A percentile compares a stretch with the other conserved stretches of the same genome.
Evolutionary conservation across 1,140 invertebrate species (phyloP).

Genomic region (Euura saliciscinereae): DNA sequence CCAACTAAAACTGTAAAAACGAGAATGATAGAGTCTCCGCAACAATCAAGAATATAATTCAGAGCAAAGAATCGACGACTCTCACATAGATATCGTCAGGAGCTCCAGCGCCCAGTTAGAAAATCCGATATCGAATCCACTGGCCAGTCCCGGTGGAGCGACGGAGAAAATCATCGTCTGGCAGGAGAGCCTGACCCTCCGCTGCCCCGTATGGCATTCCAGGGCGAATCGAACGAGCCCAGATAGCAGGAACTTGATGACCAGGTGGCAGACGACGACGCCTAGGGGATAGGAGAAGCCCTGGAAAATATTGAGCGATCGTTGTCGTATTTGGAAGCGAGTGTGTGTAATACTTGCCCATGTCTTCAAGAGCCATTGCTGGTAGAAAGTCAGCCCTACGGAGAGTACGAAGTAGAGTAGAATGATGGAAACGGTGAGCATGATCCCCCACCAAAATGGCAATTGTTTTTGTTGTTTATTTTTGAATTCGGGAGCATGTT

Average conservation of each 20-base stretch:
- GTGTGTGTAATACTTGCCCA: slow-evolving; percentile 62
- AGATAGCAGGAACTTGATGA: slow-evolving; percentile 83
- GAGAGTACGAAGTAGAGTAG: slow-evolving; percentile 87
- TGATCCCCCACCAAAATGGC: slow-evolving; percentile 45
- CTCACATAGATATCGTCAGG: slow-evolving; percentile 90
- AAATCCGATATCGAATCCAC: slow-evolving; percentile 95
- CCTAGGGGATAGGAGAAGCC: slow-evolving; percentile 81
- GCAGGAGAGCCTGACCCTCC: slow-evolving; percentile 72
- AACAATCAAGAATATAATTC: not conserved
- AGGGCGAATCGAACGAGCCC: slow-evolving; percentile 68
- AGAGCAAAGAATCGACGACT: slow-evolving; percentile 31
- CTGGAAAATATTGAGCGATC: slow-evolving; percentile 60
- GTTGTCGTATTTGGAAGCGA: slow-evolving; percentile 16
- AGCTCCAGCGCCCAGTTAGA: slow-evolving; percentile 96
- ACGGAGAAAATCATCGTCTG: slow-evolving; percentile 68
- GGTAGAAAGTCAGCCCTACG: slow-evolving; percentile 96
- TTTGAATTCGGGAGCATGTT: slow-evolving; percentile 46
- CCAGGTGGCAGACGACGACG: slow-evolving; percentile 83
- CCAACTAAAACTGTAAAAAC: no score
- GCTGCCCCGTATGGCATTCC: slow-evolving; percentile 65
- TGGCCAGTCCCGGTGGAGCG: slow-evolving; percentile 83
- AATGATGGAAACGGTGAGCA: slow-evolving; percentile 65
- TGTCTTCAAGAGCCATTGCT: slow-evolving; percentile 84
- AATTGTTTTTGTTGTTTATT: slow-evolving; percentile 36
- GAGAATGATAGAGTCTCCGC: slow-evolving; percentile 3